Evolutionary conservation across 1,140 invertebrate species (phyloP).

Genomic region (Leptopilina boulardi): DNA sequence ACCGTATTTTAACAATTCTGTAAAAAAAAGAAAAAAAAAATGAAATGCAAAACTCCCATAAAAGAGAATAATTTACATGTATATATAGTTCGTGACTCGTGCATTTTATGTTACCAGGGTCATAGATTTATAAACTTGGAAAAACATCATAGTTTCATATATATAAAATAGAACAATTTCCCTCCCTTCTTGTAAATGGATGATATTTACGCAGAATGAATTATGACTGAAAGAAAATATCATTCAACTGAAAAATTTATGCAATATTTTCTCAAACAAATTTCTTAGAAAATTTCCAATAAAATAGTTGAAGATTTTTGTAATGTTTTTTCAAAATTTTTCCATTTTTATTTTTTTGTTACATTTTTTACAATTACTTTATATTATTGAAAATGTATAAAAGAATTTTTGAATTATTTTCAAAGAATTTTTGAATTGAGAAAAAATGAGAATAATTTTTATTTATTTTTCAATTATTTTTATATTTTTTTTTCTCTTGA

Average conservation of each 20-base stretch:
- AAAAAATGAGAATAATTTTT: too few species aligned
- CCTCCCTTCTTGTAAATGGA: not conserved
- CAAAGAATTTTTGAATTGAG: too few species aligned
- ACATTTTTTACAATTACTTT: too few species aligned
- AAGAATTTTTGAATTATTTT: too few species aligned
- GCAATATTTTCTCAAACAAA: too few species aligned
- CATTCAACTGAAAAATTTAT: not conserved
- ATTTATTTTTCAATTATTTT: too few species aligned
- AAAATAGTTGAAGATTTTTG: too few species aligned
- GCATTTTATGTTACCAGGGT: not conserved
- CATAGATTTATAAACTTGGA: slow-evolving; percentile 6
- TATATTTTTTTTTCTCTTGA: not conserved
- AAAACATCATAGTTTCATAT: not conserved
- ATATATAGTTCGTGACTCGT: not conserved
- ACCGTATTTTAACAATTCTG: not conserved
- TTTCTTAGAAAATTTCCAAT: too few species aligned
- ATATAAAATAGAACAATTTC: not conserved
- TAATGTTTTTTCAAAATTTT: not conserved
- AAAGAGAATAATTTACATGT: not conserved
- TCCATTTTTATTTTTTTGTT: too few species aligned
- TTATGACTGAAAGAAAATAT: not conserved
- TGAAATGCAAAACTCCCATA: not conserved
- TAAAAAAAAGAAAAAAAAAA: not conserved
- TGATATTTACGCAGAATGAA: not conserved
- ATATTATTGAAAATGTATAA: too few species aligned